phyloP scores from a whole-genome alignment of 2,797 vertebrate genomes.

The Chelmon rostratus region DNA sequence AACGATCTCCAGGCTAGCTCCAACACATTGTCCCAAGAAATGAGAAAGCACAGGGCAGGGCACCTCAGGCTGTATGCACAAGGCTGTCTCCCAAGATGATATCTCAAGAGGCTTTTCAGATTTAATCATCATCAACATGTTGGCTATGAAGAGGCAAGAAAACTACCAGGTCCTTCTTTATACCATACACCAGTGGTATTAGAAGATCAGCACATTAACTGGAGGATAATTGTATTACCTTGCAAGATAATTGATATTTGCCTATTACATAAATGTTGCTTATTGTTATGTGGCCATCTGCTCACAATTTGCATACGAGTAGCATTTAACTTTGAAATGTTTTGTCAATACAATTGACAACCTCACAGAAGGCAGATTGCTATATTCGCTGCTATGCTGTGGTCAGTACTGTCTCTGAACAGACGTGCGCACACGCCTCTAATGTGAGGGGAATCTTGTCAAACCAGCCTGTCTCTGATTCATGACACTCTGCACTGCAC shows the following conservation, averaged over 20 bases:
- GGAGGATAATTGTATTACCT: background rate
- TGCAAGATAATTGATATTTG: background rate
- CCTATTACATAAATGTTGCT: background rate
- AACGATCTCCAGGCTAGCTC: background rate
- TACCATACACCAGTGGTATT: background rate
- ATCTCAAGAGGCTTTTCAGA: conserved; percentile 25
- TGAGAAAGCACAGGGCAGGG: conserved; percentile 1
- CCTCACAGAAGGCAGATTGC: background rate
- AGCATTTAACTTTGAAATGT: background rate
- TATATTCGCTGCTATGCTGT: background rate
- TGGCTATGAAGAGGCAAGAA: conserved; percentile 13
- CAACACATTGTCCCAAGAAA: conserved; percentile 1
- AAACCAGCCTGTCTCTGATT: conserved; percentile 29
- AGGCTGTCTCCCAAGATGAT: conserved; percentile 24
- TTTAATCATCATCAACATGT: conserved; percentile 34
- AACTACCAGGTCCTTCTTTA: conserved; percentile 2
- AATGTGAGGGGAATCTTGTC: conserved; percentile 4
- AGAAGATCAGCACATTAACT: background rate
- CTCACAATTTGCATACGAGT: background rate
- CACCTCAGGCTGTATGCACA: conserved; percentile 38
- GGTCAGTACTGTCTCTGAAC: background rate
- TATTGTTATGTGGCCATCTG: background rate
- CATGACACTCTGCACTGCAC: background rate
- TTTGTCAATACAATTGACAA: background rate
- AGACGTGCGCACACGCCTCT: background rate